Conservation (phyloP, 2,797 vertebrate species). For the Sylvilagus floridanus region DNA sequence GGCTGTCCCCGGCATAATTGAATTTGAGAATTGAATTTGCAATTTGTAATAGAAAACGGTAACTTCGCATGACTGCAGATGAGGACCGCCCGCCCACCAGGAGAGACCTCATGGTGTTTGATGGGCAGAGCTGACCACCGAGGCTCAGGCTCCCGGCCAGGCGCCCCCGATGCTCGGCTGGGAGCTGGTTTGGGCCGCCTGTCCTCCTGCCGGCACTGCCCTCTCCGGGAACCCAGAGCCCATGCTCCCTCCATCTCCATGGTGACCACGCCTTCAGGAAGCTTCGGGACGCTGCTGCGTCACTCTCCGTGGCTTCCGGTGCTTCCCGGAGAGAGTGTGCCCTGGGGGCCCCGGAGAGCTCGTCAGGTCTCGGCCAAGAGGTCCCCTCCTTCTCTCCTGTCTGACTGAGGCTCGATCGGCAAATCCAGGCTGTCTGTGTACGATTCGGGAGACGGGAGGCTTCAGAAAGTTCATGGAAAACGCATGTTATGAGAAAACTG, state of each 20-base stretch:
- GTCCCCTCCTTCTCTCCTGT: too few relatives aligned
- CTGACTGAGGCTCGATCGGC: too few relatives aligned
- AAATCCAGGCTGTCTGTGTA: too few relatives aligned
- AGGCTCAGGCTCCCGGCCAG: not conserved
- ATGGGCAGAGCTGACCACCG: not conserved
- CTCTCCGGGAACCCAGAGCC: not conserved
- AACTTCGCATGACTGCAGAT: constrained; percentile 56
- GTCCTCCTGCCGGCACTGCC: not conserved
- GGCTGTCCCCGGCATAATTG: constrained; percentile 53
- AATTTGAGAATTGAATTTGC: constrained; percentile 67
- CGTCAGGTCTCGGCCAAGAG: too few relatives aligned
- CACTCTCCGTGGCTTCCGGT: not conserved
- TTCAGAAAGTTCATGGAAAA: too few relatives aligned
- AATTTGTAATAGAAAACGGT: constrained; percentile 68
- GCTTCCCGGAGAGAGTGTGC: not conserved
- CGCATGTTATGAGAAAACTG: too few relatives aligned
- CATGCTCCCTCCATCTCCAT: not conserved
- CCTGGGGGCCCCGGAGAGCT: too few relatives aligned
- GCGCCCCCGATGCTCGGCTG: too few relatives aligned
- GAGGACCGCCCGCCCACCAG: not conserved
- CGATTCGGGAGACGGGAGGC: too few relatives aligned
- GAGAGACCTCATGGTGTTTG: not conserved
- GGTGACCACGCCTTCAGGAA: not conserved
- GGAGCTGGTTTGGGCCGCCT: too few relatives aligned
- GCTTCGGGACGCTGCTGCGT: not conserved